Percentiles rank a stretch among this genome's conserved stretches.
Conservation (phyloP, 2,888 invertebrate genomes). For the Hydraecia micacea region DNA sequence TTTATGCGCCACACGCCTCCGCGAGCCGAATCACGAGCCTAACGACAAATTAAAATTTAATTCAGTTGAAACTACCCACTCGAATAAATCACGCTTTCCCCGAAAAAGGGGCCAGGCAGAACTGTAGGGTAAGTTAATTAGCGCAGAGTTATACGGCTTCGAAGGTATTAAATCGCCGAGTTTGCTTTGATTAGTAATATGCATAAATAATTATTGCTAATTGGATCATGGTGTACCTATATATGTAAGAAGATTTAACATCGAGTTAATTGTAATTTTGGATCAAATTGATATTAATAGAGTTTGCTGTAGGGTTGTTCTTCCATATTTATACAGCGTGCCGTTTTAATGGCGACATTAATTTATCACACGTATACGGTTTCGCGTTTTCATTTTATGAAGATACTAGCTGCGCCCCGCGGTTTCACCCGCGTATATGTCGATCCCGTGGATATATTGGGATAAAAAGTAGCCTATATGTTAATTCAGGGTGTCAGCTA, state of each 20-base stretch:
- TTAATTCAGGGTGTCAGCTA: too few species aligned
- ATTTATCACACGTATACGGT: too few species aligned
- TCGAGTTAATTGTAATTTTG: background rate
- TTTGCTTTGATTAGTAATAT: slow-evolving; percentile 18
- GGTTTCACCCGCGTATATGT: too few species aligned
- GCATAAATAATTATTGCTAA: slow-evolving; percentile 13
- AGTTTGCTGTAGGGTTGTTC: background rate
- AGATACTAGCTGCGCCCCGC: too few species aligned
- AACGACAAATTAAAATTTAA: slow-evolving; percentile 20
- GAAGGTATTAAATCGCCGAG: background rate
- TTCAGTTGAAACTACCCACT: slow-evolving; percentile 17
- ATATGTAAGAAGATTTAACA: background rate
- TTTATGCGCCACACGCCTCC: background rate
- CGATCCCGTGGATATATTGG: too few species aligned
- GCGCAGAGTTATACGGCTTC: background rate
- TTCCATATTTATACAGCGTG: background rate
- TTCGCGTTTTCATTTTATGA: too few species aligned
- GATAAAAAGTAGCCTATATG: too few species aligned
- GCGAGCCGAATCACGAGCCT: background rate
- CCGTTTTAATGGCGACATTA: too few species aligned
- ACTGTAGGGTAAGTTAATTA: slow-evolving; percentile 27
- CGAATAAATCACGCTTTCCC: slow-evolving; percentile 16
- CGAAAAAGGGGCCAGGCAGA: slow-evolving; percentile 4
- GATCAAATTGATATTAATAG: background rate
- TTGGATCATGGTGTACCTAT: background rate